These are phyloP conservation scores for Labia minor DNA, from an alignment of 2,888 invertebrate species.

Conservation along the genomic window DNA sequence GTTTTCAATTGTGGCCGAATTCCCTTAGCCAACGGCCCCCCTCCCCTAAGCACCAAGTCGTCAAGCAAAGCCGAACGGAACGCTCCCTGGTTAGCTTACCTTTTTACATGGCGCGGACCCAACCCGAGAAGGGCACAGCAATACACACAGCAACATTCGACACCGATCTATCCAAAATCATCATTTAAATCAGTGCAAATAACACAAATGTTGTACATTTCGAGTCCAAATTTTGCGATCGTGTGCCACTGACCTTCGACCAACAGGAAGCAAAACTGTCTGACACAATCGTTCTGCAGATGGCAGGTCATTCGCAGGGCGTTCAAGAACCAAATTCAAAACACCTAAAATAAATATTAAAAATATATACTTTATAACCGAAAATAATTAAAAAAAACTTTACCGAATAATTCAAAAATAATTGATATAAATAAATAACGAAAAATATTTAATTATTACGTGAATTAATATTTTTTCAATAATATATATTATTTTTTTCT, in stretches of 20 bases:
- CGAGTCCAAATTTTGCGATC: constrained; percentile 27
- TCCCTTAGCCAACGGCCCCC: not conserved
- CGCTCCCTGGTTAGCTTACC: not conserved
- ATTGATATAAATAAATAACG: not conserved
- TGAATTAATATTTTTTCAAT: too few species aligned
- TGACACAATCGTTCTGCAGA: constrained; percentile 14
- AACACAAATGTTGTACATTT: constrained; percentile 23
- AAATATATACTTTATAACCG: not conserved
- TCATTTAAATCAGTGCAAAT: constrained; percentile 22
- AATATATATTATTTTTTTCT: too few species aligned
- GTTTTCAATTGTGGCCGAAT: not conserved
- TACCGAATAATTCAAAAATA: not conserved
- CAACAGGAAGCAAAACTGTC: constrained; percentile 29
- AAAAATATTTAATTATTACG: too few species aligned
- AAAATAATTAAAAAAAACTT: not conserved
- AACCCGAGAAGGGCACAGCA: not conserved
- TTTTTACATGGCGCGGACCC: not conserved
- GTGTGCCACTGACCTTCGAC: constrained; percentile 35
- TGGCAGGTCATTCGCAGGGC: not conserved
- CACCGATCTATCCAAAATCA: constrained; percentile 23
- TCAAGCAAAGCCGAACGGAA: not conserved
- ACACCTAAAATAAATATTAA: not conserved
- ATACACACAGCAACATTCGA: not conserved
- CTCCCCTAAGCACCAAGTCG: not conserved
- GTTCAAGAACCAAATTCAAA: not conserved